Base-by-base conservation (phyloP, 30 jellyfish, hydroid and myxozoan species). In the Aurelia aurita complex sp. Pacific region DNA sequence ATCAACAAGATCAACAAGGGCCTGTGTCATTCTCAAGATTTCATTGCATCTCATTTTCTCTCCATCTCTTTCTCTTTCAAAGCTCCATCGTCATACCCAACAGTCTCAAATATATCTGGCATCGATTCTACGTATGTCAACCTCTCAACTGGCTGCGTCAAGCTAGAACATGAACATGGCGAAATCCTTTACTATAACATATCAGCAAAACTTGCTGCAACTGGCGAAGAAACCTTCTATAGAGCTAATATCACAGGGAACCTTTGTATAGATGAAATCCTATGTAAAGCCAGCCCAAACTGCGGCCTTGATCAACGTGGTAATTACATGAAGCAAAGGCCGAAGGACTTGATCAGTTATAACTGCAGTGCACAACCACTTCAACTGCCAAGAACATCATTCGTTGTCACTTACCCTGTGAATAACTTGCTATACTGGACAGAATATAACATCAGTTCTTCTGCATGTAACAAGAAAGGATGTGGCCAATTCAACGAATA, bases 401-500 rank as follows among this genome's bases (percentile, higher is more conserved):
- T 67, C 17, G 59, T 51, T 8, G 53, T 77, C 33, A 74, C 32
- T 35, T 43, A 33, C 61, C 43, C 54, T 34, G 33, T 88, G 11
- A 46, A 36, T 17, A 40, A 73, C 36, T 65, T 88, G 70, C 40
- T 17, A 4, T 88, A 29, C 73, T 88, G 80, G 81, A 72, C 96
- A 34, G 42, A 77, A 17, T 88, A 88, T 59, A 55, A 87, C 67
- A 73, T 88, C 42, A 50, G 79, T 3, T 67, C 88, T 1, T 16
- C 96, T 12, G 88, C 85, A 14, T 88, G 96, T 57, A 88, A 69
- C 42, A 38, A 51, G 16, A 64, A 36, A 42, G 96, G 96, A 14
- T 88, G 96, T 38, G 96, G 96, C 7, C 81, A 65, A 7, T 88
- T 67, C 67, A 62, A 53, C 2, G 69, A 60, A 1, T 51, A 70